Conservation (phyloP, 2,113 vertebrate genomes). For the Apodemus sylvaticus region DNA sequence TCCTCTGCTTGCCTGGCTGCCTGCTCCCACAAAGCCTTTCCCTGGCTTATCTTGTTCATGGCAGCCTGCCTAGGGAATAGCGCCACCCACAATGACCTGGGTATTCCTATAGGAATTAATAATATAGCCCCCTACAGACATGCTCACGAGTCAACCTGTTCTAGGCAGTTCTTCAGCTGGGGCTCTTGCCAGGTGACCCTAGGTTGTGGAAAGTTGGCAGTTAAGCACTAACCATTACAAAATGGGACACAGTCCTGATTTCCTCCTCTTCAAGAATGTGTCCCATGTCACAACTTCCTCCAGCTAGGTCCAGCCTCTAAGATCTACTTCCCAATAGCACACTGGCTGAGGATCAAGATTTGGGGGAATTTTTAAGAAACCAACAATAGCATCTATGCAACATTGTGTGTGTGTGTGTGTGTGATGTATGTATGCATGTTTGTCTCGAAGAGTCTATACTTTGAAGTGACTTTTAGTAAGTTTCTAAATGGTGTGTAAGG, state of each 20-base stretch:
- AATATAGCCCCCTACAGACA: not conserved
- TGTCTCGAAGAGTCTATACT: not conserved
- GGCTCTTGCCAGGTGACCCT: not conserved
- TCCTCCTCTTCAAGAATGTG: not conserved
- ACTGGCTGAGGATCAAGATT: not conserved
- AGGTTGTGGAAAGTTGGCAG: not conserved
- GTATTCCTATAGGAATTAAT: not conserved
- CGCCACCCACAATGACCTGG: not conserved
- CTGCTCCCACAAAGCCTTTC: not conserved
- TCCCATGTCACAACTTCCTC: not conserved
- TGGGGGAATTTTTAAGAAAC: not conserved
- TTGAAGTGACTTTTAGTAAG: constrained; percentile 4
- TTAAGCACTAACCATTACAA: not conserved
- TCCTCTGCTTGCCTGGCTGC: too few relatives aligned
- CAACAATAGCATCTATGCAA: not conserved
- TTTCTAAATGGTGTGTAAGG: constrained; percentile 20
- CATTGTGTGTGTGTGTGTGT: not conserved
- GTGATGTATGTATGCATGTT: not conserved
- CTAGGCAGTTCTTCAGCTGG: not conserved
- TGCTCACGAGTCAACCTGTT: not conserved
- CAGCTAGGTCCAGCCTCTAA: not conserved
- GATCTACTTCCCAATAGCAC: not conserved
- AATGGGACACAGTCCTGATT: not conserved
- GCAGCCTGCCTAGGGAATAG: too few relatives aligned
- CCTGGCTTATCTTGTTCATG: not conserved